Evolutionary conservation across 2,888 invertebrate genomes (phyloP), one percentile per base, ranked within the genome.

Genomic region (Oligia fasciuncula): DNA sequence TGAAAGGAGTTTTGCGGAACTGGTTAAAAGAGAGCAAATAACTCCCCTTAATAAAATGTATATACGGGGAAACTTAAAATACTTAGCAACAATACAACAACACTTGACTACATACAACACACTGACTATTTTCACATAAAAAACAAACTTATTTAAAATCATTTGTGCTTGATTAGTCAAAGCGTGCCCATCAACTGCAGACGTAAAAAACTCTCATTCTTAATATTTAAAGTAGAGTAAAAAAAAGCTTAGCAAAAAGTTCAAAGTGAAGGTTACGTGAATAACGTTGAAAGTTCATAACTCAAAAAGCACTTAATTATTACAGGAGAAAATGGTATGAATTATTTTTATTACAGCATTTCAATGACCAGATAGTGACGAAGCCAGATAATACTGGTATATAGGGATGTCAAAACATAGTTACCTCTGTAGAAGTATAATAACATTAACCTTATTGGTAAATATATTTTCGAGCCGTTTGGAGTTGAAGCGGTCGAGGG

Each of bases 331-430:
- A n/a, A n/a, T 63, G 8, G 3, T 40, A 71, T n/a, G 23, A 43
- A 65, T 60, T 65, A 63, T 79, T 85, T 68, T 40, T 71, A 68
- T 17, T 71, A 60, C 9, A 76, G 11, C 51, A 79, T 75, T 73
- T 77, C 70, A 69, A 83, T 75, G 54, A 67, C 8, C 83, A 67
- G 49, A 51, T 65, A 71, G 71, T 80, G 77, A 81, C 60, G 62
- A 66, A 60, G 49, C 13, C 62, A 77, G 65, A 73, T 63, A 79
- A 72, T 49, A 60, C 29, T 70, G 35, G 57, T 73, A 69, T 57
- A 73, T 65, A 81, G 73, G 86, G 83, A 46, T 85, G 83, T 13
- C 78, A 57, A 54, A 74, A 29, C 9, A 35, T 29, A 23, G 23
- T 29, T 14, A 62, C 8, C 19, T 60, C 1, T 11, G 57, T 9